Conservation (phyloP, 2,797 vertebrate species). For the Melanotaenia nigrans region DNA sequence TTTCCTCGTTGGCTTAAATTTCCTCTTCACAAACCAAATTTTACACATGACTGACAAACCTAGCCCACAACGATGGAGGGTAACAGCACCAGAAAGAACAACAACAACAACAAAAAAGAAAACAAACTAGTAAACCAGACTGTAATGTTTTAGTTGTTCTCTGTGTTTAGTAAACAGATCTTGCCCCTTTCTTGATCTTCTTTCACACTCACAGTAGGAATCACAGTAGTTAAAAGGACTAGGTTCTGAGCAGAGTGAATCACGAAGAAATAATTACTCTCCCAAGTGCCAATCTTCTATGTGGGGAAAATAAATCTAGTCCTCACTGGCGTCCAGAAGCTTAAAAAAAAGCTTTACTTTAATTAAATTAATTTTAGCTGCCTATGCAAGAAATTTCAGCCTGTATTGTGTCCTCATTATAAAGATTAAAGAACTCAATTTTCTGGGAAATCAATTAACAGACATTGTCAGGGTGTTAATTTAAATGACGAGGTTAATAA, state of each 20-base stretch:
- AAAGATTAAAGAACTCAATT: slow-evolving; percentile 3
- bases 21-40: background rate
- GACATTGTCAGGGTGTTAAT: background rate
- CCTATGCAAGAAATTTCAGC: slow-evolving; percentile 5
- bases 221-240: background rate
- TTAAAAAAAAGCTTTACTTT: slow-evolving; percentile 12
- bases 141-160: background rate
- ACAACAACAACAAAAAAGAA: background rate
- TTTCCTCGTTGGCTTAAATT: background rate
- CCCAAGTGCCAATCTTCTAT: background rate
- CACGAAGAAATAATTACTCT: background rate
- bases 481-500: background rate
- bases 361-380: slow-evolving; percentile 16
- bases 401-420: background rate
- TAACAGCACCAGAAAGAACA: background rate
- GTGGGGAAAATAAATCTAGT: background rate
- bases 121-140: background rate
- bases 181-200: background rate
- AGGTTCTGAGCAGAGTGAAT: background rate
- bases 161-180: background rate
- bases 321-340: background rate
- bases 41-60: background rate
- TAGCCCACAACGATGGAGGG: background rate
- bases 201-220: background rate
- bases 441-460: slow-evolving; percentile 2